Evolutionary conservation across 30 jellyfish, hydroid and myxozoan species (phyloP), one percentile per base, ranked within the genome.

Genomic region (Catostylus mosaicus): DNA sequence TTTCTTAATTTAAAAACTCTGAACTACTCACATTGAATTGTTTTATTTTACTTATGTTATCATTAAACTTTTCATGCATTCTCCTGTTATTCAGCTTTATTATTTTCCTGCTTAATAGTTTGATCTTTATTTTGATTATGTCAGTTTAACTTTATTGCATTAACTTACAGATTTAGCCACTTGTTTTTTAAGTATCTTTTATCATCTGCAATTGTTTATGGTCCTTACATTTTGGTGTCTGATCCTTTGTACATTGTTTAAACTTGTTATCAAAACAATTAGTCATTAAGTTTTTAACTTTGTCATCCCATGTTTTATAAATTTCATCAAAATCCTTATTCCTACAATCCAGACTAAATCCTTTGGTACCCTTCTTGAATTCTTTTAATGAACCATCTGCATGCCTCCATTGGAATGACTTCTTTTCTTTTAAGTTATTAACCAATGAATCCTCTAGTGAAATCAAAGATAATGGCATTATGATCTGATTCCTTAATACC

Each of bases 401-500:
- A 10, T 14, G 26, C 47, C n/a, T 47, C 46, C 71, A 24, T 10
- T 72, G 71, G 32, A 40, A 40, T 14, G 54, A 32, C 74, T 61
- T 61, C 45, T 61, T 61, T 35, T 35, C 35, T 61, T 61, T 61
- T 20, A 61, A 35, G 74, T 22, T 61, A 22, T 61, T 61, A 35
- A 35, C 74, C 50, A 45, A 12, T 35, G 54, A 48, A 48, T 72
- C 54, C 52, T 72, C 38, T 72, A 34, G 37, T 77, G 1, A 77
- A 57, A 38, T 59, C 71, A 2, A 61, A 35, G 30, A 77, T 20
- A 14, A 77, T 77, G n/a, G 75, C 43, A 77, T 77, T 59, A 38
- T 77, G 88, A 61, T 77, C 88, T 23, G 83, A 72, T 72, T 72
- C 83, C 45, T 45, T 72, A 9, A 72, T 31, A 37, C 88, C 88